Evolutionary conservation across 2,113 vertebrate species (phyloP).

Genomic region (Pelusios castaneus): DNA sequence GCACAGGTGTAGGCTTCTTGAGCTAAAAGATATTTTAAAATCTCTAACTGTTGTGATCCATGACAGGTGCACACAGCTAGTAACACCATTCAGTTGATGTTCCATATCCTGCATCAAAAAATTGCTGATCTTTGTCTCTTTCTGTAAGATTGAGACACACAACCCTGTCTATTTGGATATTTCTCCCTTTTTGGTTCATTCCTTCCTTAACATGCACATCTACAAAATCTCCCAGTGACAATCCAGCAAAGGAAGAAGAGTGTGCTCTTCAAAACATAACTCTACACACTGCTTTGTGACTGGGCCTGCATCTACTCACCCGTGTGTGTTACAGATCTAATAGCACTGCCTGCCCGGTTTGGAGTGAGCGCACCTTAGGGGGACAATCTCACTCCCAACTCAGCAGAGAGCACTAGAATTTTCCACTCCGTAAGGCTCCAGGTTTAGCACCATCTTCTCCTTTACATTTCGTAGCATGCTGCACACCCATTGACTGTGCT

Average conservation of each 20-base stretch:
- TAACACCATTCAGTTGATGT: not conserved
- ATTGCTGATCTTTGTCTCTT: not conserved
- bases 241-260: fast-evolving
- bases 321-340: not conserved
- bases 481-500: not conserved
- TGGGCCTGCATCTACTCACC: not conserved
- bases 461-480: not conserved
- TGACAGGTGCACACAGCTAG: not conserved
- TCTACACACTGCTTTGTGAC: not conserved
- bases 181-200: not conserved
- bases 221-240: not conserved
- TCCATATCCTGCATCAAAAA: not conserved
- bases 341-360: not conserved
- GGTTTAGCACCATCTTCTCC: not conserved
- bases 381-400: not conserved
- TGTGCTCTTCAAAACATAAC: not conserved
- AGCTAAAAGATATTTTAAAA: not conserved
- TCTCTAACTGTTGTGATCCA: not conserved
- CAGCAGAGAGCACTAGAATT: not conserved
- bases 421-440: fast-evolving
- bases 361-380: not conserved
- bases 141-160: not conserved
- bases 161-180: not conserved
- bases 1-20: not conserved
- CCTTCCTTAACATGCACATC: fast-evolving